Evolutionary conservation across 1,140 invertebrate genomes (phyloP).

Genomic region (Ooceraea biroi): DNA sequence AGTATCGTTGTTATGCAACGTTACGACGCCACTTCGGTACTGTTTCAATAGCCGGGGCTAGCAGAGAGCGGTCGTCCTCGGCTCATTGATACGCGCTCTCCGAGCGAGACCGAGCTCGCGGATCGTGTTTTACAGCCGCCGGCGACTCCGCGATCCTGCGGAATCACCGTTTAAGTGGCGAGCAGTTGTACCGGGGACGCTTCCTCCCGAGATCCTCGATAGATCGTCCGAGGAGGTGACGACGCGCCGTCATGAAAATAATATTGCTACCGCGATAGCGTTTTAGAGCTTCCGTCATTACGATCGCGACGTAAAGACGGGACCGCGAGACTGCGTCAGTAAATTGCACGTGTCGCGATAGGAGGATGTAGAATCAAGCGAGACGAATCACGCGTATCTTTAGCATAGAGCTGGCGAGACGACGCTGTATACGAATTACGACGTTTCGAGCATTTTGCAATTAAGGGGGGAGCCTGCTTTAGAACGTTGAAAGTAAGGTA

Average conservation of each 20-base stretch:
- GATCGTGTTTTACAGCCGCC: slow-evolving; percentile 34
- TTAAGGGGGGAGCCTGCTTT: too few species aligned
- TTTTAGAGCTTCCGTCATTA: background rate
- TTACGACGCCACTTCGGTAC: slow-evolving; percentile 70
- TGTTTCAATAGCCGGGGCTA: slow-evolving; percentile 66
- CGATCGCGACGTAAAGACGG: background rate
- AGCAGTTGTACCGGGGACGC: background rate
- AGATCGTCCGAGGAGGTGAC: background rate
- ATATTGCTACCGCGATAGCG: background rate
- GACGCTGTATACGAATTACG: background rate
- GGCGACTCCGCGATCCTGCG: slow-evolving; percentile 13
- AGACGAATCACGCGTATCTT: background rate
- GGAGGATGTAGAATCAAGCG: background rate
- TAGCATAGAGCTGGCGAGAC: background rate
- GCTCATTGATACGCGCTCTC: slow-evolving; percentile 50
- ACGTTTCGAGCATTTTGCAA: slow-evolving; percentile 12
- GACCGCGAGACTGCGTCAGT: background rate
- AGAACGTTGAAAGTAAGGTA: too few species aligned
- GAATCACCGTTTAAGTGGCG: slow-evolving; percentile 10
- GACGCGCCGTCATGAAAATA: background rate
- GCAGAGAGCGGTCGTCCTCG: slow-evolving; percentile 41
- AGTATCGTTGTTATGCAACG: slow-evolving; percentile 76
- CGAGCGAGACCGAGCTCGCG: slow-evolving; percentile 14
- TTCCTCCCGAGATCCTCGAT: background rate
- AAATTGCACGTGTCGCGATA: background rate